Conservation (phyloP, 2,888 invertebrate genomes). For the Sturmia bella region DNA sequence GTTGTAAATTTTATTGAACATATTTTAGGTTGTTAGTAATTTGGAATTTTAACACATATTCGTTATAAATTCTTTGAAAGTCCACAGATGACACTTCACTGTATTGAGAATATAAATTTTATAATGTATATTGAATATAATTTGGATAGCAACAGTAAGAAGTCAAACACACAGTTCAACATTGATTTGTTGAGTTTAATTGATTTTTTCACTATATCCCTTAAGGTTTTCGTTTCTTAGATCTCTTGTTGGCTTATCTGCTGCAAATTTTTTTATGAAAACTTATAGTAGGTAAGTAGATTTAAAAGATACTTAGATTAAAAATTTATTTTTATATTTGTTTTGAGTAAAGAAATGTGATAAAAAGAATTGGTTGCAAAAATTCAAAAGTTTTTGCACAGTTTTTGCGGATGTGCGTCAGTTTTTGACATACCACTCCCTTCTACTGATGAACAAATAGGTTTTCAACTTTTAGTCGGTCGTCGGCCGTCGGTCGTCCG, state of each 20-base stretch:
- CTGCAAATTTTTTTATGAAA: constrained; percentile 2
- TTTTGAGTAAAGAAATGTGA: constrained; percentile 40
- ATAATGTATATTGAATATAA: constrained; percentile 1
- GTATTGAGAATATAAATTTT: too few relatives aligned
- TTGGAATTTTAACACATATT: constrained; percentile 13
- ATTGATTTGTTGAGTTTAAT: constrained; percentile 56
- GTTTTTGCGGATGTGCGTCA: constrained; percentile 82
- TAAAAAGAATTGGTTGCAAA: constrained; percentile 61
- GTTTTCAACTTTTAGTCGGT: constrained; percentile 69
- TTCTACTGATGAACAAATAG: constrained; percentile 79
- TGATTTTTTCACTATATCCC: constrained; percentile 54
- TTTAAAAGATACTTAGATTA: constrained; percentile 5
- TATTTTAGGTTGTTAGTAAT: background rate
- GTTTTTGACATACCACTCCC: constrained; percentile 82
- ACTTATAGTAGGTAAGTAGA: background rate
- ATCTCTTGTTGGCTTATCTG: background rate
- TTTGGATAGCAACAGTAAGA: constrained; percentile 61
- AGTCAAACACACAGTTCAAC: constrained; percentile 23
- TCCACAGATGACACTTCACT: constrained; percentile 9
- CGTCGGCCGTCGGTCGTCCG: constrained; percentile 58
- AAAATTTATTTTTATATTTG: constrained; percentile 24
- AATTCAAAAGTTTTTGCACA: constrained; percentile 72
- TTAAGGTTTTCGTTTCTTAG: constrained; percentile 4
- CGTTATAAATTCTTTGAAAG: constrained; percentile 30
- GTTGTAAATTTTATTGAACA: constrained; percentile 13